Evolutionary conservation across 37 sponge, comb jelly and placozoan genomes (phyloP).

Genomic region (Lycopodina hypogea): DNA sequence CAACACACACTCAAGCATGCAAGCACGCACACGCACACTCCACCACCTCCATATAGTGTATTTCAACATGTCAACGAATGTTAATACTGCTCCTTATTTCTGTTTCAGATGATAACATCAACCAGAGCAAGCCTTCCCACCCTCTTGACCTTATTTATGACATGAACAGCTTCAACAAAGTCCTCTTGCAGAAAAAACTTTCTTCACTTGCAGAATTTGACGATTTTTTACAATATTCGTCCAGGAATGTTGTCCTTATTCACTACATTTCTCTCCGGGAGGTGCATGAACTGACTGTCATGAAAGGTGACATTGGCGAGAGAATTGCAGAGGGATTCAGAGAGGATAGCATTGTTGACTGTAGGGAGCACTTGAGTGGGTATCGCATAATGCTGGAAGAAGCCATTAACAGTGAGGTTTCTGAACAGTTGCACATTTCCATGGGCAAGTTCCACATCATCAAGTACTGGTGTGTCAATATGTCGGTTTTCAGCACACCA

Average conservation of each 20-base stretch:
- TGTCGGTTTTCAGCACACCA: conserved; percentile 4
- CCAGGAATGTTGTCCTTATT: conserved; percentile 13
- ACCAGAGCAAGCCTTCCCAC: background rate
- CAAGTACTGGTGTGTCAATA: conserved; percentile 40
- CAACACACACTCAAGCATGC: too few relatives aligned
- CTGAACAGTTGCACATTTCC: background rate
- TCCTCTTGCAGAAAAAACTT: background rate
- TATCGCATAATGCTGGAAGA: background rate
- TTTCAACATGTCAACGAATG: too few relatives aligned
- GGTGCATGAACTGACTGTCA: conserved; percentile 12
- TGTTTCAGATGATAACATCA: conserved; percentile 11
- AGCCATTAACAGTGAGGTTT: background rate
- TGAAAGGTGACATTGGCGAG: background rate
- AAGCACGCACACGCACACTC: too few relatives aligned
- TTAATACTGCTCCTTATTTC: background rate
- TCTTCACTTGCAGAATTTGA: background rate
- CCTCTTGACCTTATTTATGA: conserved; percentile 27
- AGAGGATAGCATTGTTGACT: conserved; percentile 5
- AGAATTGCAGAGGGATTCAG: background rate
- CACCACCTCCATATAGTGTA: too few relatives aligned
- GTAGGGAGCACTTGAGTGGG: background rate
- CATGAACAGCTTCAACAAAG: conserved; percentile 7
- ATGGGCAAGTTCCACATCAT: conserved; percentile 1
- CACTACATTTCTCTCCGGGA: conserved; percentile 31
- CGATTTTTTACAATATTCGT: conserved; percentile 7